phyloP scores from a whole-genome alignment of 1,140 invertebrate species.

The Cryptotermes secundus region DNA sequence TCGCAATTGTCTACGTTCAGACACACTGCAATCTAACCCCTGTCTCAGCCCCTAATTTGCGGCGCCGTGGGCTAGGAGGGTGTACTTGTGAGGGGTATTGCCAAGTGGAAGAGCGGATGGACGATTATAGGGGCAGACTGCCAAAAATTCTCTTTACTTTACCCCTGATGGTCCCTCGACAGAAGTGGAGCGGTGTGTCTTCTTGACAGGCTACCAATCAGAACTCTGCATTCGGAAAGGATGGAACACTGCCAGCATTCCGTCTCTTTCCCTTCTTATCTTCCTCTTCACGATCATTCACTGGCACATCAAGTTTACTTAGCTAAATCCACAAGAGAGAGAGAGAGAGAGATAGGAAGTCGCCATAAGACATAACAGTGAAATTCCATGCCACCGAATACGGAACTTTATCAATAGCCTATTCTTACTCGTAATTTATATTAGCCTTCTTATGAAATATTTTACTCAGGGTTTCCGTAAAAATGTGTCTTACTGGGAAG shows the following conservation, averaged over 20 bases:
- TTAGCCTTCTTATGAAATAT: not conserved
- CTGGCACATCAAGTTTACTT: not conserved
- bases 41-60: not conserved
- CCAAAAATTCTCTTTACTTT: conserved; percentile 18
- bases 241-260: not conserved
- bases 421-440: not conserved
- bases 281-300: not conserved
- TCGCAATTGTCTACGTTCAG: not conserved
- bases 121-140: not conserved
- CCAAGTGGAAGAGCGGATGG: not conserved
- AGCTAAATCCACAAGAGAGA: not conserved
- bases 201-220: conserved; percentile 18
- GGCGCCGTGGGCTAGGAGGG: not conserved
- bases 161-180: not conserved
- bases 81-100: not conserved
- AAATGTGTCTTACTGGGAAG: no score
- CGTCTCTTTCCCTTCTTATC: no score
- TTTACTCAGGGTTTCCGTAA: not conserved
- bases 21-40: not conserved
- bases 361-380: not conserved
- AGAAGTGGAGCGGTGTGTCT: not conserved
- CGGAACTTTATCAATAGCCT: not conserved
- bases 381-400: not conserved
- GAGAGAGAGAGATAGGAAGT: not conserved
- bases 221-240: not conserved